Evolutionary conservation across 1,140 invertebrate species (phyloP).

Genomic region (Ceratosolen solmsi): DNA sequence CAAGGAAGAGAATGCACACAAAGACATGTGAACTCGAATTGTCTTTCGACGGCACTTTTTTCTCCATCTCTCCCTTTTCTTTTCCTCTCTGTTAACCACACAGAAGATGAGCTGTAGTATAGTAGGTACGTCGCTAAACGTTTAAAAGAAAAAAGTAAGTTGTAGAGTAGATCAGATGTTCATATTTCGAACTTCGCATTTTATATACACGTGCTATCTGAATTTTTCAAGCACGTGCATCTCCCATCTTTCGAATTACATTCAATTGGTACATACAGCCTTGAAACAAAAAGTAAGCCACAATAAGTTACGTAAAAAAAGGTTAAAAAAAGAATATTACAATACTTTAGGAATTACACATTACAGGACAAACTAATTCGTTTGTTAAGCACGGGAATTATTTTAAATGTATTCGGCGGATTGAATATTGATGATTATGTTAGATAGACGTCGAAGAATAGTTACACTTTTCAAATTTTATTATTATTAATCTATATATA

Average conservation of each 20-base stretch:
- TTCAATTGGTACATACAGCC: not conserved
- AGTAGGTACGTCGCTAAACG: not conserved
- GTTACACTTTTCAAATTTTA: no score
- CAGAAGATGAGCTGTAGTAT: no score
- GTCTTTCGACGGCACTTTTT: slow-evolving; percentile 12
- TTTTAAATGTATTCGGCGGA: no score
- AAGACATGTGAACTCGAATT: not conserved
- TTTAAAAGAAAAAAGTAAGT: not conserved
- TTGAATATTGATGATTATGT: no score
- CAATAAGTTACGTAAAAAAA: not conserved
- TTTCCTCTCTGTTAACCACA: not conserved
- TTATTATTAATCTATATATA: no score
- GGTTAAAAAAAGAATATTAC: no score
- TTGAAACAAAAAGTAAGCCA: not conserved
- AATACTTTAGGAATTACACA: no score
- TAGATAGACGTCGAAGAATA: no score
- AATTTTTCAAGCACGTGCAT: not conserved
- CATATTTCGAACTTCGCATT: not conserved
- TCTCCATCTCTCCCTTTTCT: not conserved
- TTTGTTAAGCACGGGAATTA: no score
- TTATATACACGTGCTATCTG: not conserved
- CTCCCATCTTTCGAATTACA: not conserved
- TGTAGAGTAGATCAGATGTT: not conserved
- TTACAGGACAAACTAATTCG: no score
- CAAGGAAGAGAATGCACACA: slow-evolving; percentile 4